Conservation (phyloP, 2,113 vertebrate species). For the Heteronetta atricapilla region DNA sequence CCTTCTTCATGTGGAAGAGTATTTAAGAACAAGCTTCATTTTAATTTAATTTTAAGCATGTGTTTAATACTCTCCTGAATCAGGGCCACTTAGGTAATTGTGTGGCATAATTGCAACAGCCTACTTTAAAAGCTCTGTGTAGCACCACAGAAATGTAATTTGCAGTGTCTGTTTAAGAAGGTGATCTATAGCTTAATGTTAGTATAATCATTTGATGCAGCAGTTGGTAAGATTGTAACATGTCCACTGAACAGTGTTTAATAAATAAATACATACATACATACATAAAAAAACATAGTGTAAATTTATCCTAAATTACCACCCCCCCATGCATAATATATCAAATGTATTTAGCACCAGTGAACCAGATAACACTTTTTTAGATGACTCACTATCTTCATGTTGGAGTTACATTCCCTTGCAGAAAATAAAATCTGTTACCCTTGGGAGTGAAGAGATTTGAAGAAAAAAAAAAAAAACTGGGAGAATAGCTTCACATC, state of each 20-base stretch:
- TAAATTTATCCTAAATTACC: slow-evolving; percentile 72
- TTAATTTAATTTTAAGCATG: slow-evolving; percentile 55
- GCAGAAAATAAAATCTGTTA: slow-evolving; percentile 57
- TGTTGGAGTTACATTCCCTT: slow-evolving; percentile 49
- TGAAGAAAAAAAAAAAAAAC: slow-evolving; percentile 3
- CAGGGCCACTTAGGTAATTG: slow-evolving; percentile 50
- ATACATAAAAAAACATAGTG: slow-evolving; percentile 2
- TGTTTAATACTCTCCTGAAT: slow-evolving; percentile 39
- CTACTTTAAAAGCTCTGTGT: slow-evolving; percentile 25
- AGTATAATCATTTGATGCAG: slow-evolving; percentile 62
- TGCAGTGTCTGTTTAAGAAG: slow-evolving; percentile 50
- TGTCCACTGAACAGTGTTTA: neutral
- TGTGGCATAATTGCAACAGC: slow-evolving; percentile 39
- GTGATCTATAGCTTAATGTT: slow-evolving; percentile 53
- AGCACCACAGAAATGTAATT: slow-evolving; percentile 40
- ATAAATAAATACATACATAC: slow-evolving; percentile 65
- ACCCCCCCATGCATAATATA: slow-evolving; percentile 34
- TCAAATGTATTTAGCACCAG: slow-evolving; percentile 59
- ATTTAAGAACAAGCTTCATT: slow-evolving; percentile 26
- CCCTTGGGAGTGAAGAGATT: slow-evolving; percentile 51
- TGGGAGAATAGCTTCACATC: neutral
- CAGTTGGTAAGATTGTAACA: slow-evolving; percentile 40
- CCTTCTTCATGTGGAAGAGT: neutral
- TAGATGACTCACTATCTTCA: slow-evolving; percentile 55
- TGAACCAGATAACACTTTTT: slow-evolving; percentile 55